These are phyloP conservation scores for Hecatera dysodea DNA, from an alignment of 2,888 invertebrate genomes.

Conservation along the genomic window DNA sequence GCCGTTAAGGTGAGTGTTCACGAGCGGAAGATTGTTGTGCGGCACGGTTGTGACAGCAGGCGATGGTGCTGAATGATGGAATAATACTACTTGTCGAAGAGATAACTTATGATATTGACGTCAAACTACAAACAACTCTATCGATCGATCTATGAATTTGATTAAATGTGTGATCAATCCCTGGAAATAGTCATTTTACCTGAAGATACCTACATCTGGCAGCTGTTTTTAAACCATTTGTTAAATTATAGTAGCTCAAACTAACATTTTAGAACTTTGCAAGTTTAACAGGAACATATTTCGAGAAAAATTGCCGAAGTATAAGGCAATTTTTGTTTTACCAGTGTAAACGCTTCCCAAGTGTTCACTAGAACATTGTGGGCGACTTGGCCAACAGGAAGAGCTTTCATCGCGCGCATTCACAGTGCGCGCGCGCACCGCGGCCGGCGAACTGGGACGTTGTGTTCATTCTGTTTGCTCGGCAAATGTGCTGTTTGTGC, in stretches of 20 bases:
- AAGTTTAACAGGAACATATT: not conserved
- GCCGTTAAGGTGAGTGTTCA: conserved; percentile 7
- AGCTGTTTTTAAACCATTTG: too few relatives aligned
- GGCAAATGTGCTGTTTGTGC: conserved; percentile 18
- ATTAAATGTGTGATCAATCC: not conserved
- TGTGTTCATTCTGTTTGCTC: conserved; percentile 29
- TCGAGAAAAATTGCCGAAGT: not conserved
- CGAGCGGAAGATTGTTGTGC: not conserved
- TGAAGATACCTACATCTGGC: too few relatives aligned
- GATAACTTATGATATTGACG: not conserved
- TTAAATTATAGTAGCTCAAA: too few relatives aligned
- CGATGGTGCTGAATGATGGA: not conserved
- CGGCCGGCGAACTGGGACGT: conserved; percentile 45
- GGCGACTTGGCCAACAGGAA: conserved; percentile 62
- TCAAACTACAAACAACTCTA: not conserved
- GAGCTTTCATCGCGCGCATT: conserved; percentile 64
- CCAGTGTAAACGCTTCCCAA: not conserved
- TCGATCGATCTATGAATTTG: not conserved
- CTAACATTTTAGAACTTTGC: too few relatives aligned
- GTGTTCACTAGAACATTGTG: conserved; percentile 3
- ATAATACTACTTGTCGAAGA: not conserved
- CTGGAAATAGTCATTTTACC: too few relatives aligned
- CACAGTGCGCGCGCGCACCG: conserved; percentile 47
- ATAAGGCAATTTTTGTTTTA: not conserved
- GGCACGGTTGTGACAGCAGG: not conserved